These are phyloP conservation scores for Sciurus carolinensis DNA, from an alignment of 2,797 vertebrate species.

Conservation along the genomic window DNA sequence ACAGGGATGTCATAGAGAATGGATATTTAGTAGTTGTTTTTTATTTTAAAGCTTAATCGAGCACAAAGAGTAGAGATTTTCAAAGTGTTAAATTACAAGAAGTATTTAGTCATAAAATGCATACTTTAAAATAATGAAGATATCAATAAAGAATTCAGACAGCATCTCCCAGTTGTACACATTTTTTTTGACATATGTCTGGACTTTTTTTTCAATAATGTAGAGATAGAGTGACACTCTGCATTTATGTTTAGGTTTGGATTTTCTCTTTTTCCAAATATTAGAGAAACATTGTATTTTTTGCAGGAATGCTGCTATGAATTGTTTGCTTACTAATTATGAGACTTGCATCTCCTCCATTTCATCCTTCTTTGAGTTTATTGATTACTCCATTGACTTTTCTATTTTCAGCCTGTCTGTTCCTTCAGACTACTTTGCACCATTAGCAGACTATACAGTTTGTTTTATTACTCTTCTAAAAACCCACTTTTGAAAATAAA, in stretches of 20 bases:
- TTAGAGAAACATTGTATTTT: slow-evolving; percentile 63
- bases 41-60: slow-evolving; percentile 39
- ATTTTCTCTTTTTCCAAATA: slow-evolving; percentile 63
- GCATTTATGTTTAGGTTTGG: slow-evolving; percentile 31
- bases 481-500: slow-evolving; percentile 54
- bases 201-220: slow-evolving; percentile 56
- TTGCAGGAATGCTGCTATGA: slow-evolving; percentile 64
- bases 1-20: background rate
- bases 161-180: background rate
- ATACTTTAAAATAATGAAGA: slow-evolving; percentile 13
- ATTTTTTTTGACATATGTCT: background rate
- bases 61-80: background rate
- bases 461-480: slow-evolving; percentile 70
- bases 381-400: slow-evolving; percentile 80
- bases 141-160: slow-evolving; percentile 36
- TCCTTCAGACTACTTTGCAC: slow-evolving; percentile 76
- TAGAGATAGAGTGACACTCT: background rate
- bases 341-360: slow-evolving; percentile 65
- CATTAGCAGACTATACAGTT: slow-evolving; percentile 67
- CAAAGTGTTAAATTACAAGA: background rate
- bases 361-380: slow-evolving; percentile 78
- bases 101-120: background rate
- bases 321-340: slow-evolving; percentile 74
- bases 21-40: background rate
- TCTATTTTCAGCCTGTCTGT: slow-evolving; percentile 75